A percentile compares a stretch with the other conserved stretches of the same genome.
These are phyloP conservation scores for Salticus scenicus DNA, from an alignment of 2,888 invertebrate species.

Conservation along the genomic window DNA sequence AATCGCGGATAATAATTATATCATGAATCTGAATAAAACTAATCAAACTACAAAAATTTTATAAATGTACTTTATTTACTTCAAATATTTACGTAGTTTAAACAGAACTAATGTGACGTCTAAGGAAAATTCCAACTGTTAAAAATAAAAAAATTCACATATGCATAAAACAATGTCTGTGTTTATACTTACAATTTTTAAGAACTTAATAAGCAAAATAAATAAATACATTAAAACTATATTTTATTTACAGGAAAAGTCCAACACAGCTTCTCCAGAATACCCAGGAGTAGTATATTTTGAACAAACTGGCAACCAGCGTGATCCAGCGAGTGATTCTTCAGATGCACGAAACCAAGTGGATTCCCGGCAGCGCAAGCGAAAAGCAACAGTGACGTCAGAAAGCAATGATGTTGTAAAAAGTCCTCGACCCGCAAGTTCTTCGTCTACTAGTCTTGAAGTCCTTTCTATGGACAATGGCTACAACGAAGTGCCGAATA, in stretches of 20 bases:
- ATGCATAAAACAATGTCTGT: too few species aligned
- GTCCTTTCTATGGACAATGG: constrained; percentile 49
- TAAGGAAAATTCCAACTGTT: too few species aligned
- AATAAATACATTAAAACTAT: too few species aligned
- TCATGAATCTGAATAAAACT: too few species aligned
- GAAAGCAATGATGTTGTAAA: constrained; percentile 16
- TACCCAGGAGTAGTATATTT: constrained; percentile 22
- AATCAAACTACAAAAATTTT: too few species aligned
- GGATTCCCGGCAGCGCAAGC: constrained; percentile 5
- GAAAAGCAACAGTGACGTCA: not conserved
- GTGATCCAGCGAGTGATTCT: constrained; percentile 14
- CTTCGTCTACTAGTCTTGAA: constrained; percentile 56
- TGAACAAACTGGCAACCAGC: constrained; percentile 2
- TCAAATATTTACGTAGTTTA: too few species aligned
- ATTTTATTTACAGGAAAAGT: constrained; percentile 31
- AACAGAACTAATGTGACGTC: too few species aligned
- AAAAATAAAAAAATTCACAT: too few species aligned
- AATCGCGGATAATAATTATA: too few species aligned
- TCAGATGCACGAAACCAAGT: not conserved
- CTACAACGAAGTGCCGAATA: constrained; percentile 21
- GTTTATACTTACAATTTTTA: too few species aligned
- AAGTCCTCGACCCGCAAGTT: constrained; percentile 56
- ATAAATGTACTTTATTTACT: too few species aligned
- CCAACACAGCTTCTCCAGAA: constrained; percentile 34
- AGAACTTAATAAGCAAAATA: too few species aligned